phyloP scores from a whole-genome alignment of 2,113 vertebrate species.

The Albula glossodonta region DNA sequence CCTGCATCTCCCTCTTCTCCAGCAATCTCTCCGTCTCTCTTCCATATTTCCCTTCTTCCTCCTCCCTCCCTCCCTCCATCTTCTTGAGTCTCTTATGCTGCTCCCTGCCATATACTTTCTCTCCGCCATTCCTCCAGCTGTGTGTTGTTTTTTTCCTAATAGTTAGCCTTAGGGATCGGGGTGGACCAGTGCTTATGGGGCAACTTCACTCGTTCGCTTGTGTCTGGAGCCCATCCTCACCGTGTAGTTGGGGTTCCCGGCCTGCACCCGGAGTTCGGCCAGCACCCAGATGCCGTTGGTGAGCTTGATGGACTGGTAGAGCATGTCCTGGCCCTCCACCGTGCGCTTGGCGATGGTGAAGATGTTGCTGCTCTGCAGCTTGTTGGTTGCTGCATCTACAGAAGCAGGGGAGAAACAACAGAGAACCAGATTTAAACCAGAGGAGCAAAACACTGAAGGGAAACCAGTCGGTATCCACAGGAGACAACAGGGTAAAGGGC shows the following conservation, averaged over 20 bases:
- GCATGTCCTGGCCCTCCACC: constrained; percentile 94
- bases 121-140: background rate
- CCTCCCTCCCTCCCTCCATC: background rate
- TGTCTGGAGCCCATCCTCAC: constrained; percentile 61
- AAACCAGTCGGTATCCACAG: no score
- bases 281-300: constrained; percentile 94
- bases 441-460: no score
- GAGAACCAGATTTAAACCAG: background rate
- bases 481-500: no score
- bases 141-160: no score
- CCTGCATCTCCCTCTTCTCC: background rate
- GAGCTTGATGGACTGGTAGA: constrained; percentile 96
- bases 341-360: constrained; percentile 95
- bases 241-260: constrained; percentile 81
- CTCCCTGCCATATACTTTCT: background rate
- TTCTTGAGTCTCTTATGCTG: background rate
- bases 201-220: no score
- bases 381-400: constrained; percentile 83
- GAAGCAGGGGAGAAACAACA: background rate
- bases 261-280: constrained; percentile 87
- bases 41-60: background rate
- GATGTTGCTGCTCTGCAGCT: constrained; percentile 91
- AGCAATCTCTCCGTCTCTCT: background rate
- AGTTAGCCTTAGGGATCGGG: no score
- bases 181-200: no score